Conservation (phyloP, 2,113 vertebrate species). For the Hepsetus odoe region DNA sequence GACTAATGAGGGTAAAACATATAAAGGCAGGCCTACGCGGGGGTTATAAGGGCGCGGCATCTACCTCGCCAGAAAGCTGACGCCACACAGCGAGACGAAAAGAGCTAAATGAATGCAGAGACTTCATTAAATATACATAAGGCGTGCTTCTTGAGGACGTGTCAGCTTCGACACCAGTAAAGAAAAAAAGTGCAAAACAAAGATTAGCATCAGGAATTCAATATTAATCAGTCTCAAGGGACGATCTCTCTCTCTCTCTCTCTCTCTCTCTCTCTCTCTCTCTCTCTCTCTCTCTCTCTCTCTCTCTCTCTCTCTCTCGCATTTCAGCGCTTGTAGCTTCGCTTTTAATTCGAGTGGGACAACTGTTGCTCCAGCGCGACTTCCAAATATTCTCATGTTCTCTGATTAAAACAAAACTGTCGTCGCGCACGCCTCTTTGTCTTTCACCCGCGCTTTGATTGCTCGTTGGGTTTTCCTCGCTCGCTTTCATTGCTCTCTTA, state of each 20-base stretch:
- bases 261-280: not conserved
- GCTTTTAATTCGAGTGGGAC: constrained; percentile 57
- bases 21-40: constrained; percentile 7
- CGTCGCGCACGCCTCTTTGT: constrained; percentile 33
- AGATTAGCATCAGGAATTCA: constrained; percentile 62
- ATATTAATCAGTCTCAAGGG: constrained; percentile 63
- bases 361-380: constrained; percentile 50
- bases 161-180: constrained; percentile 55
- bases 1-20: constrained; percentile 23
- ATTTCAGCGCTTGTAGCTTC: not conserved
- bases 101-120: constrained; percentile 53
- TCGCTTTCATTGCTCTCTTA: constrained; percentile 43
- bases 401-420: constrained; percentile 57
- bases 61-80: constrained; percentile 32
- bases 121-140: constrained; percentile 61
- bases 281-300: not conserved
- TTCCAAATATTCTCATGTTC: constrained; percentile 50
- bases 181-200: constrained; percentile 58
- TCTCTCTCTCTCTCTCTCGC: not conserved
- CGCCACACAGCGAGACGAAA: constrained; percentile 44
- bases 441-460: constrained; percentile 53
- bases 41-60: constrained; percentile 7
- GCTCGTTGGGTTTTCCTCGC: constrained; percentile 34
- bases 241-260: not conserved
- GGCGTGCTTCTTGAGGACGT: constrained; percentile 52